Base-by-base conservation (phyloP, 2,888 invertebrate genomes). In the Melipona bicolor region DNA sequence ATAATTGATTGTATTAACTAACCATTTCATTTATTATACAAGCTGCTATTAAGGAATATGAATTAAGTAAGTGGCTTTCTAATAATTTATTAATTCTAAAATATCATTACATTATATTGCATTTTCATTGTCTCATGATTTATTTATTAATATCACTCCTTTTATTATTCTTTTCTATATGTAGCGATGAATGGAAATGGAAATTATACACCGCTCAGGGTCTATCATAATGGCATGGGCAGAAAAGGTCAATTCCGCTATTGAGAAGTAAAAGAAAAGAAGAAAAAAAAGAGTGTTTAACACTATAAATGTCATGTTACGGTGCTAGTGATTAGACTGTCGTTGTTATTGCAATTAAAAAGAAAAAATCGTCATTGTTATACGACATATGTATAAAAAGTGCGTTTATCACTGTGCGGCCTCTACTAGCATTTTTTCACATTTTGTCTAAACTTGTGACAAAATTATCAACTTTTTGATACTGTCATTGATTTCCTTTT, bases 231-330 rank as follows among this genome's bases (percentile, higher is more conserved):
- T 92, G 97, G 97, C 91, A 96, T 97, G 91, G 97, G 97, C 85
- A 96, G 96, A 92, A 97, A 97, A 94, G 97, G 97, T 83, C 97
- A 97, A 93, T 97, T 97, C 95, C 96, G 97, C 94, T 97, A 97
- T 94, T 97, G 96, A 96, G 69, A 72, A 79, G 49, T 79, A 69
- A 76, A 81, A 50, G 56, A 50, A 64, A 65, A 43, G 36, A 52
- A 79, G 24, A 32, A 67, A 67, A 64, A 64, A 36, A 59, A 72
- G 36, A 70, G 62, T 82, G 36, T 52, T 64, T 43, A 74, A 77
- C 77, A 84, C 64, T 73, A 72, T 75, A 76, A 83, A 73, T 77
- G 73, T 80, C 74, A 83, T 59, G 61, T 77, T 78, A 85, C 74
- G 85, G 85, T 85, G 85, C 85, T 85, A 85, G 80, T 71, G 75